A percentile compares a stretch with the other conserved stretches of the same genome.
These are phyloP conservation scores for Tribolium freemani DNA, from an alignment of 2,888 invertebrate species.

Conservation along the genomic window DNA sequence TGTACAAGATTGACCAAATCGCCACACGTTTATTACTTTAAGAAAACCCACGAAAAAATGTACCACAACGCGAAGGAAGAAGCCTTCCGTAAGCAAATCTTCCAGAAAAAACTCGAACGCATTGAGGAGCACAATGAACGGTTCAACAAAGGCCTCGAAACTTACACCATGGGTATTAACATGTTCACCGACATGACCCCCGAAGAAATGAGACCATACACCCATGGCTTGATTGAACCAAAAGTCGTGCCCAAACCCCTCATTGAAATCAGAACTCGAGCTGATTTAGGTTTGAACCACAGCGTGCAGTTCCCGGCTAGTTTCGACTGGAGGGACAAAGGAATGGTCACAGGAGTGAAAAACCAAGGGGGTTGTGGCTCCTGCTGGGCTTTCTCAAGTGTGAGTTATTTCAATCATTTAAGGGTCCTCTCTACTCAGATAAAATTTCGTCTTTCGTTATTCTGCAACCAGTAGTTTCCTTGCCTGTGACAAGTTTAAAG, in stretches of 20 bases:
- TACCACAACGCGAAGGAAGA: constrained; percentile 47
- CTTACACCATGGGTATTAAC: constrained; percentile 45
- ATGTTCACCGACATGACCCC: constrained; percentile 49
- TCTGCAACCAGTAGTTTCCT: no score
- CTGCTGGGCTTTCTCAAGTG: constrained; percentile 35
- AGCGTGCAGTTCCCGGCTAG: constrained; percentile 1
- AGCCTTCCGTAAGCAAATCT: constrained; percentile 43
- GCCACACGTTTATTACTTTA: background rate
- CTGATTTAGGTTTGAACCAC: background rate
- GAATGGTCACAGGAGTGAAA: constrained; percentile 26
- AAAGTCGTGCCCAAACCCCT: constrained; percentile 4
- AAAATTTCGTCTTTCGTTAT: no score
- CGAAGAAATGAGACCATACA: constrained; percentile 44
- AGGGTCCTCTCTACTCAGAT: no score
- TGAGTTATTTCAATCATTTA: no score
- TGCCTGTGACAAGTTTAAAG: no score
- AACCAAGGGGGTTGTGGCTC: constrained; percentile 36
- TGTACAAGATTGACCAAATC: no score
- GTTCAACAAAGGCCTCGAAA: constrained; percentile 12
- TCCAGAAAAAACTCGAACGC: constrained; percentile 39
- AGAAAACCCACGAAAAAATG: constrained; percentile 31
- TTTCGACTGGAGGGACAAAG: constrained; percentile 34
- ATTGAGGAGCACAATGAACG: constrained; percentile 48
- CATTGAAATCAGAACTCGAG: background rate
- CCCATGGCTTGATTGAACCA: constrained; percentile 8